Percentiles rank a stretch among this genome's conserved stretches.
These are phyloP conservation scores for Platycheirus albimanus DNA, from an alignment of 2,888 invertebrate species.

Conservation along the genomic window DNA sequence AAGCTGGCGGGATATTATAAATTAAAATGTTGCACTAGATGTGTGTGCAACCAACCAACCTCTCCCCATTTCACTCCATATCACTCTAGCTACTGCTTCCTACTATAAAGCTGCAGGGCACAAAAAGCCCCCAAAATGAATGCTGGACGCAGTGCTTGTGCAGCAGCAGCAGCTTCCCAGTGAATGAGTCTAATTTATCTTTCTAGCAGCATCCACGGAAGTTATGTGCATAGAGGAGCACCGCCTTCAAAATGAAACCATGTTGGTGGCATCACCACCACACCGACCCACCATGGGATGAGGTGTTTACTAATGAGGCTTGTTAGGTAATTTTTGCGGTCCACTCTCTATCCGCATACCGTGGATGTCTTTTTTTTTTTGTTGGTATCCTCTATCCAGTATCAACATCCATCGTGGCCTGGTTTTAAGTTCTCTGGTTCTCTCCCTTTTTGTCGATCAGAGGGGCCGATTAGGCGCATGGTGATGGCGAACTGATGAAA, in stretches of 20 bases:
- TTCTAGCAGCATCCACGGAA: conserved; percentile 64
- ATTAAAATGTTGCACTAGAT: conserved; percentile 66
- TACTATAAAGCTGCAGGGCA: conserved; percentile 32
- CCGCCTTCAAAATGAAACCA: conserved; percentile 55
- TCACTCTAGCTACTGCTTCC: conserved; percentile 44
- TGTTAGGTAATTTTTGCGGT: conserved; percentile 60
- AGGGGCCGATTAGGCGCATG: conserved; percentile 27
- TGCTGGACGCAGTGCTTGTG: background rate
- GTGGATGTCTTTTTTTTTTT: conserved; percentile 10
- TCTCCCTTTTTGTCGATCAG: conserved; percentile 23
- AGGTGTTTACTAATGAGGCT: conserved; percentile 74
- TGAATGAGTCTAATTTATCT: conserved; percentile 64
- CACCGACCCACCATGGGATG: conserved; percentile 28
- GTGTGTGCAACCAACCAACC: conserved; percentile 16
- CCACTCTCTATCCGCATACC: conserved; percentile 71
- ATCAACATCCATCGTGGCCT: conserved; percentile 44
- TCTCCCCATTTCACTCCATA: conserved; percentile 27
- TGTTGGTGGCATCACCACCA: conserved; percentile 67
- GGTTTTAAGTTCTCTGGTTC: conserved; percentile 49
- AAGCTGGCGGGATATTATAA: conserved; percentile 64
- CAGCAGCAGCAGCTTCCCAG: too few relatives aligned
- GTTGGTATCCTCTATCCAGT: conserved; percentile 28
- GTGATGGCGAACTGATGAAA: conserved; percentile 22
- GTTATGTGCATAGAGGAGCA: conserved; percentile 33
- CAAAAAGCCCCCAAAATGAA: conserved; percentile 60